These are phyloP conservation scores for Leucophora obtusa DNA, from an alignment of 2,888 invertebrate genomes.

Conservation along the genomic window DNA sequence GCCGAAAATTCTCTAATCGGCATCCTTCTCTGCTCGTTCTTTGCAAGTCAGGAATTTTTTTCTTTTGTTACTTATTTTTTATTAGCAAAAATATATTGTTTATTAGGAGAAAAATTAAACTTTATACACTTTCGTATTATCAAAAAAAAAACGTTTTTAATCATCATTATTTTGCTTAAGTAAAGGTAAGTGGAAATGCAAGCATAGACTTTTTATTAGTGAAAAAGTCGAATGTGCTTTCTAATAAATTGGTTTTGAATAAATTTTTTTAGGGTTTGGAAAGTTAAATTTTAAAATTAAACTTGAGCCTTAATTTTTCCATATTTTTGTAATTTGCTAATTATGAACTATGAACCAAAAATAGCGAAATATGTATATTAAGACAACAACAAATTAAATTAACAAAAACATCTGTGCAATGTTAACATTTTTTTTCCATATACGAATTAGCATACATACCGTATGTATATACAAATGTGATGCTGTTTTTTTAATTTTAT, in stretches of 20 bases:
- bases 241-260: background rate
- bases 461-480: background rate
- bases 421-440: background rate
- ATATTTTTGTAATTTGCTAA: too few species aligned
- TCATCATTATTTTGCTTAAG: background rate
- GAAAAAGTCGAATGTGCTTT: background rate
- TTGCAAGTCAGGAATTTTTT: constrained; percentile 35
- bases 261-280: constrained; percentile 28
- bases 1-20: too few species aligned
- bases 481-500: constrained; percentile 12
- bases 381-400: constrained; percentile 16
- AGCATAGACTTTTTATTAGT: background rate
- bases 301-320: constrained; percentile 12
- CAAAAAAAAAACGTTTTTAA: constrained; percentile 1
- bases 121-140: background rate
- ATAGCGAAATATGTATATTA: constrained; percentile 1
- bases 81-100: constrained; percentile 38
- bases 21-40: too few species aligned
- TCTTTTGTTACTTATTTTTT: constrained; percentile 51
- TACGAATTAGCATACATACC: background rate
- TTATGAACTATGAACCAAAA: constrained; percentile 27
- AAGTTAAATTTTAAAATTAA: background rate
- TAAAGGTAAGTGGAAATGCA: constrained; percentile 27
- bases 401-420: constrained; percentile 41
- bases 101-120: constrained; percentile 13